These are phyloP conservation scores for Noctua janthina DNA, from an alignment of 2,888 invertebrate species.

Conservation along the genomic window DNA sequence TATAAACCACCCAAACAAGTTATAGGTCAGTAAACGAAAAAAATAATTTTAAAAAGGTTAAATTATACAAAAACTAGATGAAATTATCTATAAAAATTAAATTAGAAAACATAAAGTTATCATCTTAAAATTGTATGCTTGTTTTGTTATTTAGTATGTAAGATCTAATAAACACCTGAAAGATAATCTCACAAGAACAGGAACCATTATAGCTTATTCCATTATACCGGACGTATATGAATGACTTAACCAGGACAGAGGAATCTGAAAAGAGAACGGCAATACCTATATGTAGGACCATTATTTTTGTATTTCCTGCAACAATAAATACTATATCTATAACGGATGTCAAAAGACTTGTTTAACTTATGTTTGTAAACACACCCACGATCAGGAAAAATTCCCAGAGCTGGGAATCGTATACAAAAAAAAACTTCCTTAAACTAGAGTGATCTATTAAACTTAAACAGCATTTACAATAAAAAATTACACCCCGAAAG, in stretches of 20 bases:
- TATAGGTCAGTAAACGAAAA: no score
- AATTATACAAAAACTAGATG: no score
- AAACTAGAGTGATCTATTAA: neutral
- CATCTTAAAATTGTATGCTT: neutral
- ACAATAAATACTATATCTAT: neutral
- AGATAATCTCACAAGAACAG: neutral
- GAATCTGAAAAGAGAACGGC: neutral
- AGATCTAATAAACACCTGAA: neutral
- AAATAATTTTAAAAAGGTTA: no score
- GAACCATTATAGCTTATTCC: neutral
- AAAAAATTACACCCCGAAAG: slow-evolving; percentile 8
- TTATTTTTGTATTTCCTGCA: slow-evolving; percentile 1
- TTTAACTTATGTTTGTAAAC: neutral
- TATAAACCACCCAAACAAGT: no score
- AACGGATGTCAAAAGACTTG: neutral
- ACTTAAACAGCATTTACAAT: neutral
- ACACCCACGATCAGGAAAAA: neutral
- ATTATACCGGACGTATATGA: neutral
- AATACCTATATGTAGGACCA: no score
- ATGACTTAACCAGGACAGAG: neutral
- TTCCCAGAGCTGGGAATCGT: neutral
- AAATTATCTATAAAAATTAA: no score
- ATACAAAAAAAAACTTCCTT: neutral
- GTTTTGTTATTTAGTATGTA: neutral
- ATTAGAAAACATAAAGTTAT: no score